Evolutionary conservation across 2,113 vertebrate species (phyloP).

Genomic region (Murina feae): DNA sequence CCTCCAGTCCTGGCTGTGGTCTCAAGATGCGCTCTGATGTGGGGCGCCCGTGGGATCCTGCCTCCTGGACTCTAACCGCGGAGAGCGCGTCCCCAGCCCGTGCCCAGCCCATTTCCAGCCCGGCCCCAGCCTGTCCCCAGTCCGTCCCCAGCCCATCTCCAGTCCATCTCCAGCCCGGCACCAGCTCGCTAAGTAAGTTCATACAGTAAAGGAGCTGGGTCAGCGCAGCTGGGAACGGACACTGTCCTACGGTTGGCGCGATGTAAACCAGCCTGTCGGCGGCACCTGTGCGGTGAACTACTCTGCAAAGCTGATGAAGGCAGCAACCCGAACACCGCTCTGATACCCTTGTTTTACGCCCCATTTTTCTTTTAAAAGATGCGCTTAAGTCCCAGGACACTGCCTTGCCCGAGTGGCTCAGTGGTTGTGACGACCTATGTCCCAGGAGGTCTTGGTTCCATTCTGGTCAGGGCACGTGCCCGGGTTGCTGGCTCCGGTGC

Average conservation of each 20-base stretch:
- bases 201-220: not conserved
- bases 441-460: no score
- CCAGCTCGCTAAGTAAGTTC: not conserved
- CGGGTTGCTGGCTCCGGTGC: no score
- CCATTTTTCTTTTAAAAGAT: not conserved
- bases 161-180: not conserved
- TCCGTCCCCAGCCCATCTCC: not conserved
- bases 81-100: not conserved
- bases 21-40: not conserved
- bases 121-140: not conserved
- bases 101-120: no score
- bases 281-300: accelerated
- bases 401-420: no score
- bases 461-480: no score
- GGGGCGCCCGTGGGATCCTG: not conserved
- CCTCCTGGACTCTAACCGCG: not conserved
- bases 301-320: not conserved
- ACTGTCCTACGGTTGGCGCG: not conserved
- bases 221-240: not conserved
- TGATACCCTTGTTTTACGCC: not conserved
- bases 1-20: not conserved
- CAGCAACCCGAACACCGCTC: not conserved
- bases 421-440: no score
- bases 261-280: no score
- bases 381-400: not conserved